Base-by-base conservation (phyloP, 2,113 vertebrate species). In the Prochilodus magdalenae region DNA sequence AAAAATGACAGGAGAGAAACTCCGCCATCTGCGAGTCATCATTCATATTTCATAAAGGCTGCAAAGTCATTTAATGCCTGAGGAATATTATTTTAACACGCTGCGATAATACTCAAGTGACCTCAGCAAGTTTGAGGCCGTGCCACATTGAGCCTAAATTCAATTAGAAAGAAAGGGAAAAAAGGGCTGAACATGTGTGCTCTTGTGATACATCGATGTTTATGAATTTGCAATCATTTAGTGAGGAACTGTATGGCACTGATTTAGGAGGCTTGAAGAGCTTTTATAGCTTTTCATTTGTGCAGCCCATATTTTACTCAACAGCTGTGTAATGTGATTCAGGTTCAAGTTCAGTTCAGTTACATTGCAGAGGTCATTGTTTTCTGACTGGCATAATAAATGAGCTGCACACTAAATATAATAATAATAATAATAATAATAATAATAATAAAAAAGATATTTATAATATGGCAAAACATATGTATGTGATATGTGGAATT, bases 1-100 rank as follows among this genome's bases (percentile, higher is more conserved):
- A 63, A 81, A 27, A 29, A 53, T 10, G 77, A 73, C 73, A 62
- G 24, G 5, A 53, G 72, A 65, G 40, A 78, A 69, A 71, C 30
- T 70, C 77, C 80, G 79, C 65, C 72, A 84, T 81, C 76, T 84
- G 83, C 14, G 13, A 55, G 79, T 86, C 73, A 85, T 71, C 73
- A 55, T 55, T 79, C 75, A 85, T 73, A 70, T 85, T 79, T 70
- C 70, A 78, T 77, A 73, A 76, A 67, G 16, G 53, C 30, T 59
- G 29, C 80, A 65, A 60, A 59, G 49, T 74, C 75, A 36, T 44
- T 65, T 29, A 73, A 27, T 73, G 65, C 18, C 44, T 29, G 22
- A n/a, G 40, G 44, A 73, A 55, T 30, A 26, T 51, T 80, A 26
- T 65, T 73, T 53, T 72, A 83, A 78, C 55, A 72, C 27, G 30